phyloP scores from a whole-genome alignment of 1,140 invertebrate species.

The Drosophila burlai region DNA sequence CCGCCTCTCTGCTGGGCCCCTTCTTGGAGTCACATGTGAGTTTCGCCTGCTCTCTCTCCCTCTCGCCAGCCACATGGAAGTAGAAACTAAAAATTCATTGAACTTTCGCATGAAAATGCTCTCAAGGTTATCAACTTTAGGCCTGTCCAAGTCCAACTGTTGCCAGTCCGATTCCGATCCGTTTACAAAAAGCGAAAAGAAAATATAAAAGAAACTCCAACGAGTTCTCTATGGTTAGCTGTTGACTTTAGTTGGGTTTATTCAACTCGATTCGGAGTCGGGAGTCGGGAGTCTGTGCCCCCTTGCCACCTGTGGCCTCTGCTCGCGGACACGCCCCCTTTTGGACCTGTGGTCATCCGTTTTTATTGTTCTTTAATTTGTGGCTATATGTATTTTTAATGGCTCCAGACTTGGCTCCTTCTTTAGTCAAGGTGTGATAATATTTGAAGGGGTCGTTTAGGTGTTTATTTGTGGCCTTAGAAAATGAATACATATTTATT shows the following conservation, averaged over 20 bases:
- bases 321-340: constrained; percentile 28
- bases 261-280: constrained; percentile 61
- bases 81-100: constrained; percentile 85
- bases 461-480: constrained; percentile 16
- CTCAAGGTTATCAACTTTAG: constrained; percentile 85
- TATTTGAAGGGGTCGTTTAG: constrained; percentile 32
- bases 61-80: constrained; percentile 64
- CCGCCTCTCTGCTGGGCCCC: constrained; percentile 20
- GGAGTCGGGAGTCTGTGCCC: constrained; percentile 34
- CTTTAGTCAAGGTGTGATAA: constrained; percentile 30
- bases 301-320: constrained; percentile 43
- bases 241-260: constrained; percentile 62
- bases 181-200: constrained; percentile 40
- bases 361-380: constrained; percentile 53
- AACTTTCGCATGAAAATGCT: constrained; percentile 85
- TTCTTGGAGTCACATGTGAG: constrained; percentile 64
- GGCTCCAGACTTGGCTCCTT: constrained; percentile 16
- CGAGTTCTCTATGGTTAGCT: constrained; percentile 72
- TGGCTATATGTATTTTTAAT: constrained; percentile 43
- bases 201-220: constrained; percentile 42
- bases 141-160: constrained; percentile 72
- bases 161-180: constrained; percentile 46
- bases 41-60: constrained; percentile 20
- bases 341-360: constrained; percentile 29
- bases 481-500: constrained; percentile 1